Percentiles rank a stretch among this genome's conserved stretches.
Evolutionary conservation across 37 sponge, comb jelly and placozoan species (phyloP).

Genomic region (Geodia barretti): DNA sequence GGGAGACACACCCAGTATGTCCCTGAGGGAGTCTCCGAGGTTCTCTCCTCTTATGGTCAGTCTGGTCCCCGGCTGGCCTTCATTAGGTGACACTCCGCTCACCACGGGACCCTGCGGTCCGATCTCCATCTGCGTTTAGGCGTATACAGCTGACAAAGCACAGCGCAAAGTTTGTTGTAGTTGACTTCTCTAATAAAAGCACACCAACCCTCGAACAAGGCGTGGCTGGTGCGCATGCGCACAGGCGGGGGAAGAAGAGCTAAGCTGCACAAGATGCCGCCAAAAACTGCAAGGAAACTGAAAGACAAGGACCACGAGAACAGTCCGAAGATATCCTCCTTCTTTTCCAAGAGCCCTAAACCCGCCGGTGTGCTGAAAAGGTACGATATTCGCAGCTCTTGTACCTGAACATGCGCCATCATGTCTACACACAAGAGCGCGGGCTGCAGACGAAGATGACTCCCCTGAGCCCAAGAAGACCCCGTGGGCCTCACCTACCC

Average conservation of each 20-base stretch:
- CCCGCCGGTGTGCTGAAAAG: not conserved
- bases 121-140: not conserved
- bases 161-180: too few species aligned
- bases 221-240: not conserved
- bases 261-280: not conserved
- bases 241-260: not conserved
- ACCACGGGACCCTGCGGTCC: slow-evolving; percentile 54
- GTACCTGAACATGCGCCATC: too few species aligned
- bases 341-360: not conserved
- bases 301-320: not conserved
- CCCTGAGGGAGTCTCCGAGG: slow-evolving; percentile 60
- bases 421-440: not conserved
- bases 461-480: not conserved
- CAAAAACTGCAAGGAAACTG: not conserved
- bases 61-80: slow-evolving; percentile 86
- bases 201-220: not conserved
- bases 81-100: slow-evolving; percentile 88
- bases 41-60: slow-evolving; percentile 92
- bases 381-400: too few species aligned
- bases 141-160: too few species aligned
- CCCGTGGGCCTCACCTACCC: not conserved
- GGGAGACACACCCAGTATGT: slow-evolving; percentile 60
- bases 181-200: not conserved
- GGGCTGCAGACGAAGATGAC: not conserved
- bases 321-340: slow-evolving; percentile 15